Evolutionary conservation across 2,113 vertebrate species (phyloP).

Genomic region (Stigmatopora nigra): DNA sequence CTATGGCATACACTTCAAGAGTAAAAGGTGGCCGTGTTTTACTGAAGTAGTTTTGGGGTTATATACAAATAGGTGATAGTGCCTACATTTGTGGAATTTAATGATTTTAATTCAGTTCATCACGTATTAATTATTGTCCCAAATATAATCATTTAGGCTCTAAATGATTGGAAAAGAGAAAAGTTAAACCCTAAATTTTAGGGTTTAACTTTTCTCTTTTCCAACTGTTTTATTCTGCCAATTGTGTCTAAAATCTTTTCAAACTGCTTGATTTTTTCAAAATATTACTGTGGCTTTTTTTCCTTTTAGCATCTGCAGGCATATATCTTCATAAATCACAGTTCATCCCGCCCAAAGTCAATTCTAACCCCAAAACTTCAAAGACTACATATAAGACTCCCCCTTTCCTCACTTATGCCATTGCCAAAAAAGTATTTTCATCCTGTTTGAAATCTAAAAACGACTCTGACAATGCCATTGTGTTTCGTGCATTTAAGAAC

Average conservation of each 20-base stretch:
- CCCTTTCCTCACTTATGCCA: conserved; percentile 21
- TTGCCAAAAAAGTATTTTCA: conserved; percentile 43
- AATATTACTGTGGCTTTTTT: conserved; percentile 11
- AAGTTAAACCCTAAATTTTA: no score
- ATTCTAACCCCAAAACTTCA: conserved; percentile 26
- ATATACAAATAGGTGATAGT: conserved; percentile 4
- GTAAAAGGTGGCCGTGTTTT: conserved; percentile 2
- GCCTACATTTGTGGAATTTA: conserved; percentile 32
- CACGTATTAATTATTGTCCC: no score
- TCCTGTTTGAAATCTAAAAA: conserved; percentile 31
- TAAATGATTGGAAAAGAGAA: no score
- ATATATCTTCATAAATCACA: conserved; percentile 11
- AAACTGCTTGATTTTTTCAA: conserved; percentile 11
- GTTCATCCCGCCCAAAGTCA: conserved; percentile 27
- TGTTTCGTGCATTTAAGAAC: conserved; percentile 30
- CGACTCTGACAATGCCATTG: conserved; percentile 35
- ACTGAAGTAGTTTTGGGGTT: conserved; percentile 3
- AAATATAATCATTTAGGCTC: no score
- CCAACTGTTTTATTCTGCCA: conserved; percentile 13
- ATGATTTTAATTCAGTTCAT: conserved; percentile 6
- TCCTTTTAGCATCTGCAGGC: conserved; percentile 3
- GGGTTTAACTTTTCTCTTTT: conserved; percentile 16
- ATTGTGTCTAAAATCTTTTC: conserved; percentile 17
- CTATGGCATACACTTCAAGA: conserved; percentile 24
- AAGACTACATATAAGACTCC: conserved; percentile 25